A percentile compares a stretch with the other conserved stretches of the same genome.
phyloP scores from a whole-genome alignment of 2,888 invertebrate genomes.

The Sinodicranocentrus sp. region DNA sequence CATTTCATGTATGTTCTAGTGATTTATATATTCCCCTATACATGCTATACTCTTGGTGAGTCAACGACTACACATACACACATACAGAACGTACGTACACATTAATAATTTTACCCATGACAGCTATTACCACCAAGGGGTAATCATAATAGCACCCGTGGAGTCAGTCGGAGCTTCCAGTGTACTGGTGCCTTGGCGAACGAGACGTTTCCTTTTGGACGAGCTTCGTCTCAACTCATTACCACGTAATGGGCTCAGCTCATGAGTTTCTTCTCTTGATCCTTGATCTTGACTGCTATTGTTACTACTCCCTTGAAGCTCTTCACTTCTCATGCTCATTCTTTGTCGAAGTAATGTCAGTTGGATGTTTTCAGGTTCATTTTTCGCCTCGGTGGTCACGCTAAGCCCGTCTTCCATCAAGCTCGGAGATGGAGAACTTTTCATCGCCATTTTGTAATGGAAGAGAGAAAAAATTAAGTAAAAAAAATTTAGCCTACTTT shows the following conservation, averaged over 20 bases:
- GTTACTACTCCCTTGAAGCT: constrained; percentile 25
- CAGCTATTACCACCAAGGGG: constrained; percentile 66
- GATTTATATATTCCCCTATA: constrained; percentile 50
- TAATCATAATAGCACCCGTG: constrained; percentile 82
- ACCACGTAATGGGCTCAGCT: constrained; percentile 68
- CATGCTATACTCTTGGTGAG: background rate
- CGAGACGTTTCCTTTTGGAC: constrained; percentile 80
- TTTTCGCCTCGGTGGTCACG: constrained; percentile 54
- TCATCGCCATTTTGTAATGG: background rate
- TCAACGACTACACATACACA: no score
- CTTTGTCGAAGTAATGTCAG: constrained; percentile 58
- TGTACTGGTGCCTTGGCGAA: constrained; percentile 85
- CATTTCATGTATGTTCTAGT: constrained; percentile 16
- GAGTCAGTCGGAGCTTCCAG: constrained; percentile 90
- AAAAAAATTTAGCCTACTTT: background rate
- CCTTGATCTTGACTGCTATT: constrained; percentile 60
- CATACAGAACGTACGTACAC: no score
- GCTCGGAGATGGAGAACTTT: constrained; percentile 57
- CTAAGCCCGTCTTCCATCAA: constrained; percentile 64
- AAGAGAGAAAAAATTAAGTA: background rate
- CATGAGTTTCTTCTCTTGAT: constrained; percentile 60
- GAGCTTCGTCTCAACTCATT: constrained; percentile 62
- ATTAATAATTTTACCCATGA: constrained; percentile 63
- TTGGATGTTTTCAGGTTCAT: constrained; percentile 56
- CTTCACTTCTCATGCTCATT: constrained; percentile 55